phyloP scores from a whole-genome alignment of 2,113 vertebrate species.

The Sphyrna mokarran region DNA sequence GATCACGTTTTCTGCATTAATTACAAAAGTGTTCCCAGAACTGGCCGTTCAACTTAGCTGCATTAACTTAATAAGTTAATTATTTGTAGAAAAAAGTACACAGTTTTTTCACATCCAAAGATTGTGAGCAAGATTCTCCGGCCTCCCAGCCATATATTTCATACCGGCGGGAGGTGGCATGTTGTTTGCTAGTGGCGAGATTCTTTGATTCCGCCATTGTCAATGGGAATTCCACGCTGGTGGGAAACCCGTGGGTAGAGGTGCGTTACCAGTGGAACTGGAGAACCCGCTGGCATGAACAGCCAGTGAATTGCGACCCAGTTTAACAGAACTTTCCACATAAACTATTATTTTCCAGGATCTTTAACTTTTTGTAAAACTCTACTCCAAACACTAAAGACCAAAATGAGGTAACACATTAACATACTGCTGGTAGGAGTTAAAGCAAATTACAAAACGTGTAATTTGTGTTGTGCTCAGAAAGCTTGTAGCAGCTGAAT shows the following conservation, averaged over 20 bases:
- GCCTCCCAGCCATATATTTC: no score
- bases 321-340: background rate
- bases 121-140: no score
- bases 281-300: no score
- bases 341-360: no score
- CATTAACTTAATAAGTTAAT: background rate
- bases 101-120: background rate
- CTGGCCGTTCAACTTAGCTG: background rate
- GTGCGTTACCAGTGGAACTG: no score
- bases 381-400: background rate
- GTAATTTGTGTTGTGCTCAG: background rate
- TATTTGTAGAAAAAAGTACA: background rate
- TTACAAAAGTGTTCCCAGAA: background rate
- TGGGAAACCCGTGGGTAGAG: no score
- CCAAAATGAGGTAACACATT: background rate
- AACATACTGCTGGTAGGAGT: background rate
- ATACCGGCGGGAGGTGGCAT: no score
- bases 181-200: no score
- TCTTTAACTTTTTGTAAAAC: background rate
- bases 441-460: background rate
- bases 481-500: background rate
- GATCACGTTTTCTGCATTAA: background rate
- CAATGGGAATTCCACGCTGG: no score
- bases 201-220: no score
- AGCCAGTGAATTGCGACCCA: no score